Percentiles rank a stretch among this genome's conserved stretches.
These are phyloP conservation scores for Chloroclysta siterata DNA, from an alignment of 2,888 invertebrate species.

Conservation along the genomic window DNA sequence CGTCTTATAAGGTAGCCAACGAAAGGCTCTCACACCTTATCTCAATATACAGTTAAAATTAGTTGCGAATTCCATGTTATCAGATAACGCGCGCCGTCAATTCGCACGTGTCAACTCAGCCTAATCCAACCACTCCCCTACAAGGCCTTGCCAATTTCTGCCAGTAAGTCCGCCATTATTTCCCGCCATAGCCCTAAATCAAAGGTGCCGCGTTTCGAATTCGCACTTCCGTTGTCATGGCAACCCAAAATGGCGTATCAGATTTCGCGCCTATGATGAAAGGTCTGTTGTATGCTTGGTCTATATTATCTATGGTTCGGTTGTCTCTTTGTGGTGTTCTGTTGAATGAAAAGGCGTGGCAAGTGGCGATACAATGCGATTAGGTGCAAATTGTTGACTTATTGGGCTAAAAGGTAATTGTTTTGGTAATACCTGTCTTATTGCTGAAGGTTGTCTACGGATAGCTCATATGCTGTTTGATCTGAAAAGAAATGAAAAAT, in stretches of 20 bases:
- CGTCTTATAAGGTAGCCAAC: not conserved
- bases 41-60: constrained; percentile 11
- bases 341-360: constrained; percentile 33
- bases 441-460: constrained; percentile 2
- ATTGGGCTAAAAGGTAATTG: constrained; percentile 25
- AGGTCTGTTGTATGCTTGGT: constrained; percentile 43
- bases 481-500: constrained; percentile 22
- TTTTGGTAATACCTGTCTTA: constrained; percentile 20
- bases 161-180: constrained; percentile 57
- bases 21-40: not conserved
- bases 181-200: constrained; percentile 63
- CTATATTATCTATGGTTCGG: constrained; percentile 18
- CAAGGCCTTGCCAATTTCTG: constrained; percentile 56
- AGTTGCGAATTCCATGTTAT: constrained; percentile 20
- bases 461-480: not conserved
- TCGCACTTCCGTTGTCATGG: constrained; percentile 66
- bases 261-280: constrained; percentile 67
- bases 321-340: constrained; percentile 29
- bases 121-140: constrained; percentile 44
- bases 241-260: constrained; percentile 70
- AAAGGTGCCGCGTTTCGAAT: constrained; percentile 64
- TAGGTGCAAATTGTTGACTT: constrained; percentile 28
- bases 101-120: constrained; percentile 35
- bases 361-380: constrained; percentile 19
- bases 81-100: constrained; percentile 27